phyloP scores from a whole-genome alignment of 2,888 invertebrate genomes.

The Panzeria rudis region DNA sequence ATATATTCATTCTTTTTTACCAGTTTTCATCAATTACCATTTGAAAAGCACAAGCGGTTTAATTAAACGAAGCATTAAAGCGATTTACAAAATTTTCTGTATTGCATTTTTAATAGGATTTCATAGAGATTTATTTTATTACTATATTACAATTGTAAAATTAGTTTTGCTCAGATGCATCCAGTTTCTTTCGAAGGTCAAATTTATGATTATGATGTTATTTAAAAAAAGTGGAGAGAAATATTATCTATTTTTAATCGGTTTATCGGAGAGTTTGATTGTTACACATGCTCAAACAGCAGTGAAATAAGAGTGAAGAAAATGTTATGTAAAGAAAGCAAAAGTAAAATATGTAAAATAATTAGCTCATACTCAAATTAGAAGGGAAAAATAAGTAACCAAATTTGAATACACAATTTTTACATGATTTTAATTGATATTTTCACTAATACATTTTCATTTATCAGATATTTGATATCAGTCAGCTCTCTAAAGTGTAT shows the following conservation, averaged over 20 bases:
- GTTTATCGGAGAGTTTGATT: neutral
- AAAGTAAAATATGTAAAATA: neutral
- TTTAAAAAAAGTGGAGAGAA: neutral
- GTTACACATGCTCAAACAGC: neutral
- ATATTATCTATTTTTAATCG: neutral
- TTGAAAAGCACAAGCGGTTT: neutral
- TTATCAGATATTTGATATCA: neutral
- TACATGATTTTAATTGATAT: neutral
- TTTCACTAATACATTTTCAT: neutral
- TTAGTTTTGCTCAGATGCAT: neutral
- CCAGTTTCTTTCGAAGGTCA: conserved; percentile 1
- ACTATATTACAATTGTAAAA: neutral
- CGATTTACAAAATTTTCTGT: neutral
- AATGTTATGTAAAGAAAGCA: neutral
- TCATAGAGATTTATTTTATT: neutral
- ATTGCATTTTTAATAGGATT: neutral
- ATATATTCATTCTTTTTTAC: too few species aligned
- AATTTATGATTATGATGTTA: neutral
- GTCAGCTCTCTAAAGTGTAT: neutral
- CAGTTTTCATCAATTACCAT: too few species aligned
- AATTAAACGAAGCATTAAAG: neutral
- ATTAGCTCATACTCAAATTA: neutral
- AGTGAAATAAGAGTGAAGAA: neutral
- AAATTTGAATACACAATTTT: neutral
- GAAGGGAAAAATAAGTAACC: neutral